Evolutionary conservation across 1,140 invertebrate species (phyloP), one percentile per base, ranked within the genome.

Genomic region (Antheraea mylitta): DNA sequence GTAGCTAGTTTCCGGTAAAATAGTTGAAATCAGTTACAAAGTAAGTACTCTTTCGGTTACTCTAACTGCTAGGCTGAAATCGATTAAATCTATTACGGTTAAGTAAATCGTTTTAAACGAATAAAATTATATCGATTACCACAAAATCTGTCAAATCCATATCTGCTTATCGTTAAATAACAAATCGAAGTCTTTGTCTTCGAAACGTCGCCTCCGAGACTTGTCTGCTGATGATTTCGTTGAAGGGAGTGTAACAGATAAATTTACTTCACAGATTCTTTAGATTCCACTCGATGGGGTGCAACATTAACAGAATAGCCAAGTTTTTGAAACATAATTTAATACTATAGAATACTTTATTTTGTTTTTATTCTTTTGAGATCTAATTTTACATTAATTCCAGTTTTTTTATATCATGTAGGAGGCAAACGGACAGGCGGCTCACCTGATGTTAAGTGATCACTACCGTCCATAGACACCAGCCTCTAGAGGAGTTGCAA

Each of bases 171-270:
- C 45, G 13, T 13, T 53, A 53, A 53, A 53, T 53, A 53, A 53
- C 45, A 53, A 53, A 53, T 53, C 45, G 45, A 53, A 53, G 45
- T 53, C 45, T 53, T 53, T 53, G 45, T 53, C 45, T 53, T 53
- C 45, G 0, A 16, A 53, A 53, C 45, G 45, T 53, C 45, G 45
- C 45, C 45, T 53, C 45, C 45, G 16, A 53, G 16, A 53, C 7
- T 53, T 53, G 45, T n/a, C 45, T 53, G 45, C 6, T 1, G 45
- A 53, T 53, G 45, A 53, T 53, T 53, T 13, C 45, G 45, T 53
- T 53, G 45, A 53, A 42, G 38, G 38, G 38, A 42, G 38, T 10
- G 11, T 53, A 7, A 53, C 45, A 53, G 45, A 53, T 53, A 53
- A 53, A 53, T 53, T 53, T 53, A 53, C 45, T 53, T 53, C 45